phyloP scores from a whole-genome alignment of 2,888 invertebrate genomes.

The Microctonus brassicae region DNA sequence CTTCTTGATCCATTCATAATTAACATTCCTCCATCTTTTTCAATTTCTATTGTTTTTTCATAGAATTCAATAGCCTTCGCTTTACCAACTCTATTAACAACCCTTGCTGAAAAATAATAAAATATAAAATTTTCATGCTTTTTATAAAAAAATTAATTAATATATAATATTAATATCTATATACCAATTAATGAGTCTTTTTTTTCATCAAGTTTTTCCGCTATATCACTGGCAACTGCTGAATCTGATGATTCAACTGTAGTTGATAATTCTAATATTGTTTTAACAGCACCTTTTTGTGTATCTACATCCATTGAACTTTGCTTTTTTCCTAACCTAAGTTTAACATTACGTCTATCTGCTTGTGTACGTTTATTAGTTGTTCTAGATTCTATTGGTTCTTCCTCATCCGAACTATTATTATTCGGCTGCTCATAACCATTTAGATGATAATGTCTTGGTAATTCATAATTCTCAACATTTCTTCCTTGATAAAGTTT shows the following conservation, averaged over 20 bases:
- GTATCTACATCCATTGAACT: constrained; percentile 70
- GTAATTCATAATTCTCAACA: constrained; percentile 85
- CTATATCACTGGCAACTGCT: constrained; percentile 79
- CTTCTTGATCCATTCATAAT: constrained; percentile 85
- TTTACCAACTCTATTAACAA: constrained; percentile 80
- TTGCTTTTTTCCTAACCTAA: constrained; percentile 73
- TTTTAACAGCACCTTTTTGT: constrained; percentile 73
- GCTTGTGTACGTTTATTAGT: constrained; percentile 74
- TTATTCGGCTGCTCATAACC: constrained; percentile 47
- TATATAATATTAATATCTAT: no score
- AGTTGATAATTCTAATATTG: constrained; percentile 74
- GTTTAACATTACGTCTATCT: constrained; percentile 74
- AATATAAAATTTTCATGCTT: neutral
- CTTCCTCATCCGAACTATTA: constrained; percentile 74
- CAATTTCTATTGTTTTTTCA: constrained; percentile 84
- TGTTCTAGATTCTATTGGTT: constrained; percentile 60
- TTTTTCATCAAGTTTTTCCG: constrained; percentile 80
- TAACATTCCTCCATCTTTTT: constrained; percentile 88
- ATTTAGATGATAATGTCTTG: constrained; percentile 51
- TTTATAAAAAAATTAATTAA: neutral
- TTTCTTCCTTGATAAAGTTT: constrained; percentile 75
- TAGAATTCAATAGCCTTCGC: constrained; percentile 82
- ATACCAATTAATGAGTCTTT: constrained; percentile 82
- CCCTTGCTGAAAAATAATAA: constrained; percentile 73
- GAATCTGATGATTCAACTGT: constrained; percentile 72